A percentile compares a stretch with the other conserved stretches of the same genome.
Conservation (phyloP, 2,113 vertebrate genomes). For the Paraplagusia blochii region DNA sequence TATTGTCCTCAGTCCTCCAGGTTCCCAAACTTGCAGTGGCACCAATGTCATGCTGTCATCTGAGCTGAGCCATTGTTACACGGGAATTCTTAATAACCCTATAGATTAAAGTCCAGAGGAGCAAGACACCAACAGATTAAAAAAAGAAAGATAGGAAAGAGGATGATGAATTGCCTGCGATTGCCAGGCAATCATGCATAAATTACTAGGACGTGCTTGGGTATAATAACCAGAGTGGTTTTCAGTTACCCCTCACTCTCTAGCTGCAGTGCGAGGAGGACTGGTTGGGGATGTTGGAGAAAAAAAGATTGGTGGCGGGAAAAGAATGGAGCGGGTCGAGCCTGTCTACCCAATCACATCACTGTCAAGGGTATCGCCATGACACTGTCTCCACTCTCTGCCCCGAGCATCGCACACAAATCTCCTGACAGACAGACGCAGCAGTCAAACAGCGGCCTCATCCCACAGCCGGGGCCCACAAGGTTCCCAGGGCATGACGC, state of each 20-base stretch:
- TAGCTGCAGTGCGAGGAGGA: constrained; percentile 35
- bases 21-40: constrained; percentile 44
- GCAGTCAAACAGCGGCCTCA: constrained; percentile 47
- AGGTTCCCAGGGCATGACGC: constrained; percentile 47
- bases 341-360: constrained; percentile 77
- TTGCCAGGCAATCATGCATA: constrained; percentile 77
- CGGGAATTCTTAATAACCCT: constrained; percentile 69
- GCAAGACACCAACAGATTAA: constrained; percentile 77
- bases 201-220: constrained; percentile 74
- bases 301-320: constrained; percentile 45
- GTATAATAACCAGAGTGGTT: constrained; percentile 73
- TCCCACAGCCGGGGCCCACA: constrained; percentile 22
- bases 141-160: constrained; percentile 75
- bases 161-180: constrained; percentile 75
- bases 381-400: constrained; percentile 68
- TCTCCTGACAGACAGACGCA: constrained; percentile 64
- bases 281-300: constrained; percentile 28
- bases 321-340: constrained; percentile 65
- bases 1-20: constrained; percentile 15
- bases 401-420: constrained; percentile 65
- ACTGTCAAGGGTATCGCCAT: constrained; percentile 76
- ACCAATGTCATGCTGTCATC: constrained; percentile 71
- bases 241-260: constrained; percentile 66
- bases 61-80: constrained; percentile 67
- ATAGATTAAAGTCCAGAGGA: constrained; percentile 78